These are phyloP conservation scores for Gavia stellata DNA, from an alignment of 2,113 vertebrate species.

Conservation along the genomic window DNA sequence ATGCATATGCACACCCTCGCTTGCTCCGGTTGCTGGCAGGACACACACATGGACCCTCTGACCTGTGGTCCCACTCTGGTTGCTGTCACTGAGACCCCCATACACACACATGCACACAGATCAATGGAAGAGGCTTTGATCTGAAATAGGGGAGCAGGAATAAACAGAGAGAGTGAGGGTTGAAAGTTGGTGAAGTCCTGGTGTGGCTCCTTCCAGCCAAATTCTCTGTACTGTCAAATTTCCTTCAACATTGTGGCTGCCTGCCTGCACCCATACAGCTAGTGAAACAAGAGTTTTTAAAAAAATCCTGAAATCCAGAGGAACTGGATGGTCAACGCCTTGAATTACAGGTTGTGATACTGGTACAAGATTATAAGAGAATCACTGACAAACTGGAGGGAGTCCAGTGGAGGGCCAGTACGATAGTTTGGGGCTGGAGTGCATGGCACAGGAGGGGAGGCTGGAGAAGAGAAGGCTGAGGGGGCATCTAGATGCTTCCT, in stretches of 20 bases:
- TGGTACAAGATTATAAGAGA: not conserved
- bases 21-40: not conserved
- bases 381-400: not conserved
- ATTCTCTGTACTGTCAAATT: not conserved
- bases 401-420: not conserved
- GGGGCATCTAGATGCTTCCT: not conserved
- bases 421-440: not conserved
- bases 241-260: rapidly evolving
- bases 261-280: not conserved
- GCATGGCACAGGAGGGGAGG: not conserved
- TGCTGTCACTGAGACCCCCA: not conserved
- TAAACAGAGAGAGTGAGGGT: not conserved
- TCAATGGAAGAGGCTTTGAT: not conserved
- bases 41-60: not conserved
- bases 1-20: rapidly evolving
- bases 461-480: not conserved
- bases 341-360: not conserved
- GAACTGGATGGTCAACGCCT: not conserved
- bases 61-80: not conserved
- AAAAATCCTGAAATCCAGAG: not conserved
- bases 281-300: not conserved
- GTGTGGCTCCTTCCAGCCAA: not conserved
- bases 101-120: too few relatives aligned
- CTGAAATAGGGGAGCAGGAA: not conserved
- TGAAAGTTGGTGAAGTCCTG: not conserved